These are phyloP conservation scores for Tarsius wallacei DNA, from an alignment of 2,797 vertebrate genomes.

Conservation along the genomic window DNA sequence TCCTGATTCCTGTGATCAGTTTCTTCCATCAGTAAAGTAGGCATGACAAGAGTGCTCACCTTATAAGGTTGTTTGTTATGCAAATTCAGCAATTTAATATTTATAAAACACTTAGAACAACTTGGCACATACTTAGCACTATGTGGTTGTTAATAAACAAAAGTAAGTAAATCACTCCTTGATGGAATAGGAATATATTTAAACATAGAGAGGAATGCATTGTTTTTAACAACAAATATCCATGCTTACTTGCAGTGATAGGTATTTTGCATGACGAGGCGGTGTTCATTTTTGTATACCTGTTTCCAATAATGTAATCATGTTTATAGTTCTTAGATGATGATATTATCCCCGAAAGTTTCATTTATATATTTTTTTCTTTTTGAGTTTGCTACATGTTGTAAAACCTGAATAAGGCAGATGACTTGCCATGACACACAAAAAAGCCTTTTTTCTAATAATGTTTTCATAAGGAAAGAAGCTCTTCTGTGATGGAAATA, in stretches of 20 bases:
- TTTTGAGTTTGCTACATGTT: slow-evolving; percentile 34
- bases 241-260: neutral
- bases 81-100: neutral
- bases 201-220: neutral
- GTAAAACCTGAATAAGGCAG: slow-evolving; percentile 35
- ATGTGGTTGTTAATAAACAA: neutral
- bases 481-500: neutral
- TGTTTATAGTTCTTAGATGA: slow-evolving; percentile 23
- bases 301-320: neutral
- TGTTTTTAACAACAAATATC: neutral
- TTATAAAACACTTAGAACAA: neutral
- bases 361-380: neutral
- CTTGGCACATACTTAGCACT: neutral
- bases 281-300: neutral
- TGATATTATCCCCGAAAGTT: neutral
- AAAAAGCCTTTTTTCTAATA: slow-evolving; percentile 3
- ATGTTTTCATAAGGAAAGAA: slow-evolving; percentile 1
- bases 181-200: neutral
- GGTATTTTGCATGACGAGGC: neutral
- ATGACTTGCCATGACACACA: neutral
- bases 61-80: neutral
- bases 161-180: neutral
- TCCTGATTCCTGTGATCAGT: neutral
- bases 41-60: neutral
- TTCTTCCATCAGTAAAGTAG: slow-evolving; percentile 23